Evolutionary conservation across 1,140 invertebrate species (phyloP), one percentile per base, ranked within the genome.

Genomic region (Listronotus bonariensis): DNA sequence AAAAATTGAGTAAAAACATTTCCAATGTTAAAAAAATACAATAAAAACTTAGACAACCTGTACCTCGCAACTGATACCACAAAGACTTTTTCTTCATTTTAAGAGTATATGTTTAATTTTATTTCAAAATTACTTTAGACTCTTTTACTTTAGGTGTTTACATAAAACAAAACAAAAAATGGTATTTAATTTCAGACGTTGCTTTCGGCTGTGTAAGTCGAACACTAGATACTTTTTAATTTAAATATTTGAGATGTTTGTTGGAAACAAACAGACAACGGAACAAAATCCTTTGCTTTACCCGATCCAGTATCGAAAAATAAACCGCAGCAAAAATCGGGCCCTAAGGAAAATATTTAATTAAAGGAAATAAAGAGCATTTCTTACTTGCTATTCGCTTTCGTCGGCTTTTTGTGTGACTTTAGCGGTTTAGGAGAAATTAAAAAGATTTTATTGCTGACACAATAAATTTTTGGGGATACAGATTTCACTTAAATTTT

Each of bases 351-450:
- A 49, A 49, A 49, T 49, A 49, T 49, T 49, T 49, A 49, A 49
- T 49, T 49, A 49, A 49, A 49, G 46, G 11, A 49, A 49, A 49
- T 49, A 49, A 49, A 49, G 46, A 49, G 26, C 18, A 49, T 49
- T 49, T 49, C 46, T 49, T 49, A 49, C 18, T 49, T 17, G 17
- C 46, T 17, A 17, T 49, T 49, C 20, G 20, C 46, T 49, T 49
- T 49, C 15, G 18, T 49, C 46, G 20, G 46, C 46, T 49, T 49
- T 49, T 45, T 14, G 14, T 17, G 14, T 45, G 42, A 45, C 42
- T 45, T 45, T 45, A 45, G 11, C 34, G 11, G 34, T 36, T 36
- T 36, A 10, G 3, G 7, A 36, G 34, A 36, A 36, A 36, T 36
- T 36, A 36, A 7, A 36, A 36, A 8, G 34, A 36, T 36, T 36